A percentile compares a stretch with the other conserved stretches of the same genome.
Conservation (phyloP, 2,113 vertebrate species). For the Parus major region DNA sequence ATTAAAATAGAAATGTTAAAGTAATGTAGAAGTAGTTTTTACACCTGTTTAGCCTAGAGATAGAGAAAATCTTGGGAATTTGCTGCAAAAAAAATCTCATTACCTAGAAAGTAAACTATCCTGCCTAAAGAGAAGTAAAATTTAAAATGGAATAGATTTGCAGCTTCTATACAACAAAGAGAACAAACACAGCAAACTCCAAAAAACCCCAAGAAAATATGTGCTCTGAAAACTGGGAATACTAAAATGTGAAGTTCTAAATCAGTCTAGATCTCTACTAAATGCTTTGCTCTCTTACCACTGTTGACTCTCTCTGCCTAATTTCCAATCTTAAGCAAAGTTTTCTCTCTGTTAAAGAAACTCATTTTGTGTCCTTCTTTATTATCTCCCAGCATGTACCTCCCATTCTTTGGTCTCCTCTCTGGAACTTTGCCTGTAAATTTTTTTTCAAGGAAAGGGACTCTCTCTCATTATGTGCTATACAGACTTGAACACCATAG, state of each 20-base stretch:
- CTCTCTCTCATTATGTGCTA: neutral
- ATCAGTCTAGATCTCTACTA: neutral
- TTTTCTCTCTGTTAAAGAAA: neutral
- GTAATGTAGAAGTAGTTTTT: neutral
- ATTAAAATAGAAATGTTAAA: neutral
- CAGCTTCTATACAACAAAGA: neutral
- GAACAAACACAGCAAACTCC: rapidly evolving
- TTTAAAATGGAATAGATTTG: neutral
- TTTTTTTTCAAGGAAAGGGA: neutral
- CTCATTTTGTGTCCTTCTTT: neutral
- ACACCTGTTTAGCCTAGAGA: neutral
- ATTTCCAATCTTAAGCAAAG: neutral
- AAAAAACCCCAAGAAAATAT: rapidly evolving
- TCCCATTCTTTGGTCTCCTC: neutral
- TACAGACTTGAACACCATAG: neutral
- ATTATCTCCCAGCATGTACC: neutral
- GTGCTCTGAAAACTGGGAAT: neutral
- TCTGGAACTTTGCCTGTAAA: neutral
- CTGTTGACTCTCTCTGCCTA: neutral
- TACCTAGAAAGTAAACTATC: neutral
- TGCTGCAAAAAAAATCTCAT: neutral
- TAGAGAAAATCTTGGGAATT: neutral
- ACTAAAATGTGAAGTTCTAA: neutral
- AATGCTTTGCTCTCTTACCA: neutral
- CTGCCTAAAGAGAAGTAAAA: neutral